These are phyloP conservation scores for Phataginus tricuspis DNA, from an alignment of 2,797 vertebrate species.

Conservation along the genomic window DNA sequence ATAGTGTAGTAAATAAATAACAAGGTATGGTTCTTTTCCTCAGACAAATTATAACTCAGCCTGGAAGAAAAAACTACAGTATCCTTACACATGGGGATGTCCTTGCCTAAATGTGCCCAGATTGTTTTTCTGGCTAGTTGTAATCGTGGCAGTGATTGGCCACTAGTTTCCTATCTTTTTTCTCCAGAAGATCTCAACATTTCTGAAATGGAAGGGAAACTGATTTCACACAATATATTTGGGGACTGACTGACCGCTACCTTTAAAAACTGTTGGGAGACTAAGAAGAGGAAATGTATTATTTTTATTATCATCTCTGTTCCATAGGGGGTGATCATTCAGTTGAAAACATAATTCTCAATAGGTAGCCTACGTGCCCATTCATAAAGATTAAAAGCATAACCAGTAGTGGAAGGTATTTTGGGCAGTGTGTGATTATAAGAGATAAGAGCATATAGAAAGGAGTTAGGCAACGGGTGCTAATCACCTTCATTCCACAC, in stretches of 20 bases:
- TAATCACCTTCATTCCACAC: background rate
- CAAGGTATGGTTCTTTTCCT: background rate
- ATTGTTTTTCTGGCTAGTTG: background rate
- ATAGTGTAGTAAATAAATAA: background rate
- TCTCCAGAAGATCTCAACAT: background rate
- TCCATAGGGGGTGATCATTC: background rate
- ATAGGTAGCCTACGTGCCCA: background rate
- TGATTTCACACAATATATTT: background rate
- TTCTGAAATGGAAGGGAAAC: background rate
- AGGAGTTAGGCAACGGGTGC: background rate
- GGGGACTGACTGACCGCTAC: background rate
- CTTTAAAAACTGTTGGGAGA: background rate
- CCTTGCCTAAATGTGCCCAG: background rate
- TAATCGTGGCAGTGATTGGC: background rate
- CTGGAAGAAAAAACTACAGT: background rate
- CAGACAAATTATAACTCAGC: background rate
- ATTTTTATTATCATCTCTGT: background rate
- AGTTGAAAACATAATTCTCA: background rate
- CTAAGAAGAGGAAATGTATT: background rate
- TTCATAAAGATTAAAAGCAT: background rate
- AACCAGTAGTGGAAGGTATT: background rate
- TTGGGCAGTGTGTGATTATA: background rate
- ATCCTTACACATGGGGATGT: background rate
- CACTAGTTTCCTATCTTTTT: background rate
- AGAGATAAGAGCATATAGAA: background rate